These are phyloP conservation scores for Tychaedon coryphoeus DNA, from an alignment of 2,113 vertebrate genomes.

Conservation along the genomic window DNA sequence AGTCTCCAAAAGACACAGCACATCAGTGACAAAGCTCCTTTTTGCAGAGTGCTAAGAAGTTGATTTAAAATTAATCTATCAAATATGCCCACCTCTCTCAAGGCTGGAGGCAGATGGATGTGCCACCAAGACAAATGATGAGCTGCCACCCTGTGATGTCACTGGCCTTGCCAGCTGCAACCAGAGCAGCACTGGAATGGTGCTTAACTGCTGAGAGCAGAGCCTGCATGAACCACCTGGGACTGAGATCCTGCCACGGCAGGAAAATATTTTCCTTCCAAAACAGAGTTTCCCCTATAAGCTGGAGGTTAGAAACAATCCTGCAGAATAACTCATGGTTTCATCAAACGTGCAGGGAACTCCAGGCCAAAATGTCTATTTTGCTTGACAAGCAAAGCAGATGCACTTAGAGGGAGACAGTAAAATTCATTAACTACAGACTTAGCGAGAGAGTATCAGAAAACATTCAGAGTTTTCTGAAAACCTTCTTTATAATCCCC, in stretches of 20 bases:
- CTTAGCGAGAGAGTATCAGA: not conserved
- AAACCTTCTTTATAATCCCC: not conserved
- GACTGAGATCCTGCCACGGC: rapidly evolving
- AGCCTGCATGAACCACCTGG: not conserved
- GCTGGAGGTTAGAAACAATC: not conserved
- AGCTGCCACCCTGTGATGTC: not conserved
- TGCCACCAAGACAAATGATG: not conserved
- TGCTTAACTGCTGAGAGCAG: not conserved
- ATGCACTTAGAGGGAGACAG: not conserved
- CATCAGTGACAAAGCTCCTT: not conserved
- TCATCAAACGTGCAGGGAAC: not conserved
- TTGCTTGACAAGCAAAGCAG: not conserved
- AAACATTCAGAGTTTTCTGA: not conserved
- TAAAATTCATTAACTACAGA: not conserved
- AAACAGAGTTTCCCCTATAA: not conserved
- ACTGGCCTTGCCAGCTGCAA: not conserved
- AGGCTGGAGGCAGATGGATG: not conserved
- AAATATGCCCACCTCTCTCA: not conserved
- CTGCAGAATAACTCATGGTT: not conserved
- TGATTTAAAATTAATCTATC: not conserved
- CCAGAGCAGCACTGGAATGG: not conserved
- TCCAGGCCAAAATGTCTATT: not conserved
- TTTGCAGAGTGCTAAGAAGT: not conserved
- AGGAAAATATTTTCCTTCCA: not conserved
- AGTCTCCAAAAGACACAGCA: not conserved